These are phyloP conservation scores for Odontocolon sp. DNA, from an alignment of 2,888 invertebrate species.

Conservation along the genomic window DNA sequence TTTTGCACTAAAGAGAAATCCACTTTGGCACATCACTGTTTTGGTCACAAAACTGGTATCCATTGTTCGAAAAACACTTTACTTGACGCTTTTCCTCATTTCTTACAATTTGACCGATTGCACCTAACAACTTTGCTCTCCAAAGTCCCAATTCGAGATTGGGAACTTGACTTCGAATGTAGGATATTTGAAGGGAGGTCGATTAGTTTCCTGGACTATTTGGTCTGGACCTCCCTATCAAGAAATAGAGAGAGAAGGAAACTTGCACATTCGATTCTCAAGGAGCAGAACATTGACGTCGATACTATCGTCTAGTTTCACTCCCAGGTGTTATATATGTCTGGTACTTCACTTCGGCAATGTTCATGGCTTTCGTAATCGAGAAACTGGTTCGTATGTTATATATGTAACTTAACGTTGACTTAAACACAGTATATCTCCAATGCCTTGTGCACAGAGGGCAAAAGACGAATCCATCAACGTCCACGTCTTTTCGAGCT, in stretches of 20 bases:
- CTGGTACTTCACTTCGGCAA: slow-evolving; percentile 8
- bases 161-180: not conserved
- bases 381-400: slow-evolving; percentile 6
- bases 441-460: not conserved
- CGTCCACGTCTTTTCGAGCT: slow-evolving; percentile 39
- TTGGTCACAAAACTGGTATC: no score
- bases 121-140: no score
- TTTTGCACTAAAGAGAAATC: no score
- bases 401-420: slow-evolving; percentile 13
- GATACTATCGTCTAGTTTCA: slow-evolving; percentile 16
- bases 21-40: no score
- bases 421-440: slow-evolving; percentile 20
- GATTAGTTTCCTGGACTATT: not conserved
- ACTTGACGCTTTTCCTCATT: no score
- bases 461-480: slow-evolving; percentile 55
- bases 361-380: slow-evolving; percentile 23
- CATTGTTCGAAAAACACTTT: no score
- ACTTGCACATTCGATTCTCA: not conserved
- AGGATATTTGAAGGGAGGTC: not conserved
- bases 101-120: no score
- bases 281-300: not conserved
- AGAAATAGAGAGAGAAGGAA: not conserved
- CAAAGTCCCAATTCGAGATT: not conserved
- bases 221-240: not conserved
- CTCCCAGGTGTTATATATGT: slow-evolving; percentile 2